These are phyloP conservation scores for Apodemus sylvaticus DNA, from an alignment of 2,113 vertebrate genomes.

Conservation along the genomic window DNA sequence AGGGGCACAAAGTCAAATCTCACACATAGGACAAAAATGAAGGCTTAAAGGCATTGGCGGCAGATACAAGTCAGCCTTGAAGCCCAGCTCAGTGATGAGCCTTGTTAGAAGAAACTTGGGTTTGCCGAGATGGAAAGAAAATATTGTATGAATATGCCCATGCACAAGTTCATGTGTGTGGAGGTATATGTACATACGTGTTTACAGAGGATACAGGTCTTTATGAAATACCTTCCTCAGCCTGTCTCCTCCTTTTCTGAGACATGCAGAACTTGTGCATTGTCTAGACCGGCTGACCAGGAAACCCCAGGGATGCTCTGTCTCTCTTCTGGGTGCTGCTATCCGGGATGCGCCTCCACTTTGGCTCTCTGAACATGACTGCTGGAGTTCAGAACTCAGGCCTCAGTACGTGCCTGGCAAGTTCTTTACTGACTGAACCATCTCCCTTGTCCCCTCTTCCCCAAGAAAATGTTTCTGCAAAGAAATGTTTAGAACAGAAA, in stretches of 20 bases:
- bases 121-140: not conserved
- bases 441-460: not conserved
- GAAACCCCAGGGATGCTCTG: not conserved
- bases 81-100: not conserved
- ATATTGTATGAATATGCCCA: not conserved
- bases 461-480: not conserved
- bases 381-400: not conserved
- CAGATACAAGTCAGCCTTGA: not conserved
- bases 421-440: not conserved
- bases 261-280: not conserved
- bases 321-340: not conserved
- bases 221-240: not conserved
- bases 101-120: not conserved
- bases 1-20: not conserved
- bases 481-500: constrained; percentile 7
- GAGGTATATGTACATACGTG: too few species aligned
- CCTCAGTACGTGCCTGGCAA: too few species aligned
- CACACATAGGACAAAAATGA: not conserved
- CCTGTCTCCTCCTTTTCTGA: not conserved
- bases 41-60: not conserved
- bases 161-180: not conserved
- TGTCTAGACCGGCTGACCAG: not conserved
- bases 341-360: not conserved
- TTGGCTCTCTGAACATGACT: not conserved
- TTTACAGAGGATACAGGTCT: not conserved